These are phyloP conservation scores for Amphipyra tragopoginis DNA, from an alignment of 2,888 invertebrate species.

Conservation along the genomic window DNA sequence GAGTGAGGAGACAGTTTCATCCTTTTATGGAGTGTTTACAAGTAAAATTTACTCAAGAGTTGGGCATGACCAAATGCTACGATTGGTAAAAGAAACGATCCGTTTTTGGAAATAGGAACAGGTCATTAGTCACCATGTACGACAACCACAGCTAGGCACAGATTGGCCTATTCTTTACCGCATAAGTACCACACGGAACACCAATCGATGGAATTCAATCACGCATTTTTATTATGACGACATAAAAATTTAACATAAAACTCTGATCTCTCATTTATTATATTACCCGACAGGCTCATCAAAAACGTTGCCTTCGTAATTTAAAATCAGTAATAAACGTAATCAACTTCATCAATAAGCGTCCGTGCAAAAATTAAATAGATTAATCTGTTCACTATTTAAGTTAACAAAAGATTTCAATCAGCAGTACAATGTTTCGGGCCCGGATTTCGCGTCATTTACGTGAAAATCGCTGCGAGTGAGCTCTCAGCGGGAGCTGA, in stretches of 20 bases:
- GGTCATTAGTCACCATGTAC: too few species aligned
- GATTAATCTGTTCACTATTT: slow-evolving; percentile 52
- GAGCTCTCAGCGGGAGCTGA: slow-evolving; percentile 27
- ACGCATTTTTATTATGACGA: background rate
- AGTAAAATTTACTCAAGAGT: too few species aligned
- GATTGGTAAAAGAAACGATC: too few species aligned
- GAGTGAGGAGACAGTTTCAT: too few species aligned
- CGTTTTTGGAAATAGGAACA: too few species aligned
- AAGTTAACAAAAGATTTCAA: slow-evolving; percentile 65
- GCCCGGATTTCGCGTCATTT: slow-evolving; percentile 62
- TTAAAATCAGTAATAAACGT: slow-evolving; percentile 50
- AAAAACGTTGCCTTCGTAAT: slow-evolving; percentile 34
- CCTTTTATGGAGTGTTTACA: too few species aligned
- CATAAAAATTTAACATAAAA: slow-evolving; percentile 49
- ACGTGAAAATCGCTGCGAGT: slow-evolving; percentile 35
- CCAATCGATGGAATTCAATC: too few species aligned
- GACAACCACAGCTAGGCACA: too few species aligned
- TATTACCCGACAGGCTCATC: slow-evolving; percentile 22
- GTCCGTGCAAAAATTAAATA: slow-evolving; percentile 34
- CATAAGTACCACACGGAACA: too few species aligned
- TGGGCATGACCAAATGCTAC: too few species aligned
- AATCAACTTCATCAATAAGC: slow-evolving; percentile 44
- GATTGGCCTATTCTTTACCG: too few species aligned
- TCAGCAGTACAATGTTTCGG: slow-evolving; percentile 56
- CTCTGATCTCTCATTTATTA: slow-evolving; percentile 28